A percentile compares a stretch with the other conserved stretches of the same genome.
Evolutionary conservation across 2,113 vertebrate species (phyloP).

Genomic region (Scolopax mira): DNA sequence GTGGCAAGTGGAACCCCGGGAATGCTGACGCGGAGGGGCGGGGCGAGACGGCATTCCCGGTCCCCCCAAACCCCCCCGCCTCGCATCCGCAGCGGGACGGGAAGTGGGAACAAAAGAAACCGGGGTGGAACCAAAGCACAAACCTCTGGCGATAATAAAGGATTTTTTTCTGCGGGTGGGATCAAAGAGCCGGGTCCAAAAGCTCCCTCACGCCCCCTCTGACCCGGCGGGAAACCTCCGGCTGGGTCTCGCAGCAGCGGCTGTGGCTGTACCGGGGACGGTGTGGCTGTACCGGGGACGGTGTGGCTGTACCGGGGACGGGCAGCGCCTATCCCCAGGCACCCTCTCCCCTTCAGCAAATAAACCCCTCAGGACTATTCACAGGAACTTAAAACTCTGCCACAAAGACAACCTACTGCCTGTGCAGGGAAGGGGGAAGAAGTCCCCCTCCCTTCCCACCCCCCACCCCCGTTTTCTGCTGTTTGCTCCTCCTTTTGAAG

Average conservation of each 20-base stretch:
- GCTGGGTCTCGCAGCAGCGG: background rate
- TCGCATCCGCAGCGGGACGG: background rate
- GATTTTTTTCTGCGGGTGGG: background rate
- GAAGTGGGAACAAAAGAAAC: background rate
- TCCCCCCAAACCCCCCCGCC: background rate
- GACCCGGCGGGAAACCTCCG: background rate
- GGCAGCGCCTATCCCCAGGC: background rate
- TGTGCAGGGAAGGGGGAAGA: background rate
- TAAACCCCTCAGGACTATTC: background rate
- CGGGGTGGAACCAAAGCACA: background rate
- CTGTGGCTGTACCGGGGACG: no score
- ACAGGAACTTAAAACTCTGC: background rate
- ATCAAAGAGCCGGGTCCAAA: background rate
- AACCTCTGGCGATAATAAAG: background rate
- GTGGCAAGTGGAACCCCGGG: background rate
- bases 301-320: no score
- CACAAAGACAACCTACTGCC: background rate
- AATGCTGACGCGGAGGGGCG: background rate
- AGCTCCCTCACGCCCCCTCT: background rate
- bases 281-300: no score
- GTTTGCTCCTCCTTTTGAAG: background rate
- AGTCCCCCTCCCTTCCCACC: background rate
- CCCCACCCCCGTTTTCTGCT: background rate
- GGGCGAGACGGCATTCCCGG: background rate
- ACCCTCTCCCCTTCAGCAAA: background rate